Percentiles rank a stretch among this genome's conserved stretches.
Conservation (phyloP, 2,888 invertebrate species). For the Calliscelio sp. region DNA sequence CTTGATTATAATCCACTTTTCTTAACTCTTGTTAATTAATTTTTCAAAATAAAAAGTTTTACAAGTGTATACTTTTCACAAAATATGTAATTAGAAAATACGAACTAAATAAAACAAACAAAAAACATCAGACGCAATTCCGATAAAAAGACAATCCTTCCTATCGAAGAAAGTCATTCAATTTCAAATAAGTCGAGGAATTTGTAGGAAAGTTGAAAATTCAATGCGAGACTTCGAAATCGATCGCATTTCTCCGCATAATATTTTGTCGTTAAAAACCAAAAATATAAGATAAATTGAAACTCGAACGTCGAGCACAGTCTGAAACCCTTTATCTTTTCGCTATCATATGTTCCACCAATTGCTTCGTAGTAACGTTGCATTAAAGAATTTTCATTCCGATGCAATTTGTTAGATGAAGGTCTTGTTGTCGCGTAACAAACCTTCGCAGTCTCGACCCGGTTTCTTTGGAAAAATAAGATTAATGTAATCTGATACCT, state of each 20-base stretch:
- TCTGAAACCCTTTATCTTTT: slow-evolving; percentile 24
- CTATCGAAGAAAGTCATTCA: slow-evolving; percentile 1
- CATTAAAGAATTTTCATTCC: slow-evolving; percentile 49
- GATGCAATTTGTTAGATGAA: slow-evolving; percentile 34
- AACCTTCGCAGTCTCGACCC: slow-evolving; percentile 20
- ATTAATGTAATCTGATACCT: too few species aligned
- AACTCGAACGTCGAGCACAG: slow-evolving; percentile 6
- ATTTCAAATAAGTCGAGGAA: neutral
- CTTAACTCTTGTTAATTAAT: too few species aligned
- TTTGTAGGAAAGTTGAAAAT: neutral
- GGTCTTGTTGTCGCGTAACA: slow-evolving; percentile 31
- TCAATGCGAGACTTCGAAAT: neutral
- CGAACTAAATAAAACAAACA: too few species aligned
- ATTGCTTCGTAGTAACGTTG: slow-evolving; percentile 9
- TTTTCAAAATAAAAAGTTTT: too few species aligned
- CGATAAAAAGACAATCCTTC: neutral
- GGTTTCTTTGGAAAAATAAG: slow-evolving; percentile 27
- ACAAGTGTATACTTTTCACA: too few species aligned
- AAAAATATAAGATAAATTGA: slow-evolving; percentile 24
- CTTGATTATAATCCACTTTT: too few species aligned
- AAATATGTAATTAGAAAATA: too few species aligned
- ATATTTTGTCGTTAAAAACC: slow-evolving; percentile 2
- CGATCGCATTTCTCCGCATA: neutral
- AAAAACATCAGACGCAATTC: neutral
- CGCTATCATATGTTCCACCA: neutral